Evolutionary conservation across 2,797 vertebrate species (phyloP).

Genomic region (Catamblyrhynchus diadema): DNA sequence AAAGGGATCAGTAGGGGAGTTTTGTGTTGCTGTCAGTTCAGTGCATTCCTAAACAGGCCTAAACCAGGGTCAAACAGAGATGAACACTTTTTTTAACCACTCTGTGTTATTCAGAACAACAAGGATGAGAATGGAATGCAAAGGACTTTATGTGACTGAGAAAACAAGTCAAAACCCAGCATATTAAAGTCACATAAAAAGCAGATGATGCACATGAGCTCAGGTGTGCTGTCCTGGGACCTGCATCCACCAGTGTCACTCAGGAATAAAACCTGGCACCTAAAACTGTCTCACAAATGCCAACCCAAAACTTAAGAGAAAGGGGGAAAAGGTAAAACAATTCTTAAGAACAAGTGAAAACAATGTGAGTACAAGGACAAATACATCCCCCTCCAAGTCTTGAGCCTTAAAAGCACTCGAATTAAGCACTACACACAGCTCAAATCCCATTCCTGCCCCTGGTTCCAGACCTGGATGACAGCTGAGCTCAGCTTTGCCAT

Average conservation of each 20-base stretch:
- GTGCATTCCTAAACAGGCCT: not conserved
- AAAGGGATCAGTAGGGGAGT: not conserved
- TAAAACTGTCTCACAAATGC: not conserved
- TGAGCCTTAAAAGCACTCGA: not conserved
- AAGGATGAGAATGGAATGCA: not conserved
- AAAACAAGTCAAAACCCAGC: not conserved
- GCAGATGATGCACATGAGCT: not conserved
- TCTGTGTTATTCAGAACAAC: not conserved
- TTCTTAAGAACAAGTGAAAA: not conserved
- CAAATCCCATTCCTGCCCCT: not conserved
- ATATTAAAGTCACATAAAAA: not conserved
- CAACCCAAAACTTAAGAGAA: not conserved
- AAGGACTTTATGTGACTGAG: not conserved
- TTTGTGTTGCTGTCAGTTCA: not conserved
- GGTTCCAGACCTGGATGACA: not conserved
- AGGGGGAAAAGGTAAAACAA: not conserved
- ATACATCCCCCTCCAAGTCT: fast-evolving
- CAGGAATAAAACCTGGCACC: not conserved
- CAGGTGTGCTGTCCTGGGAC: not conserved
- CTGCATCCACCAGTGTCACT: fast-evolving
- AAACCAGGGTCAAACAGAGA: not conserved
- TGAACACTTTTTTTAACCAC: not conserved
- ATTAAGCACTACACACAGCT: not conserved
- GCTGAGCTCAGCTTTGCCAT: not conserved
- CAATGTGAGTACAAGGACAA: not conserved